A percentile compares a stretch with the other conserved stretches of the same genome.
These are phyloP conservation scores for Conus ventricosus DNA, from an alignment of 1,140 invertebrate species.

Conservation along the genomic window DNA sequence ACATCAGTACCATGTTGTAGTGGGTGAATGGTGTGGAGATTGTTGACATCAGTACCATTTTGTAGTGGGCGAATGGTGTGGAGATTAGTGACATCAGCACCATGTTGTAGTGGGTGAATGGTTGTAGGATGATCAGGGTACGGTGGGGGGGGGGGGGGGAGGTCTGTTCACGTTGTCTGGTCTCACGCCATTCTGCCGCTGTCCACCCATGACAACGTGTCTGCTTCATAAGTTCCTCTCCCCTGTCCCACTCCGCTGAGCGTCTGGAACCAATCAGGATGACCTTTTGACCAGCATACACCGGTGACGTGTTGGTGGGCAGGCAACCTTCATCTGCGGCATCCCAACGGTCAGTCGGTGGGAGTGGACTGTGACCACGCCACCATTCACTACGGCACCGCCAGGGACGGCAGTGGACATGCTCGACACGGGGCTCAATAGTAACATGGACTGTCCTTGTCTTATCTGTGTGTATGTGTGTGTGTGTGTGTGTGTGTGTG, in stretches of 20 bases:
- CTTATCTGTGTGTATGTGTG: not conserved
- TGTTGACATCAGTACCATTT: too few relatives aligned
- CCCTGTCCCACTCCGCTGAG: too few relatives aligned
- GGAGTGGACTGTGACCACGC: constrained; percentile 17
- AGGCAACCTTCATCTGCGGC: constrained; percentile 30
- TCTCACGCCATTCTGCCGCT: too few relatives aligned
- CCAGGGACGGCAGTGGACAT: constrained; percentile 34
- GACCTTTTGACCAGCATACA: not conserved
- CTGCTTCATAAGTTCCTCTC: too few relatives aligned
- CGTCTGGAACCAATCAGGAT: not conserved
- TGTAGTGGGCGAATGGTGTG: too few relatives aligned
- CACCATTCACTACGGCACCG: constrained; percentile 34
- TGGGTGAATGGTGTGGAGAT: too few relatives aligned
- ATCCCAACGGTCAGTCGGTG: constrained; percentile 17
- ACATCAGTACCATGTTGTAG: too few relatives aligned
- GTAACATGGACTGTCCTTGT: not conserved
- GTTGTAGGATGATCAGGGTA: not conserved
- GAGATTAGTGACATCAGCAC: too few relatives aligned
- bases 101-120: not conserved
- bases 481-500: not conserved
- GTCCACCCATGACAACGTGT: too few relatives aligned
- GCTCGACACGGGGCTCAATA: constrained; percentile 46
- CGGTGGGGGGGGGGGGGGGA: not conserved
- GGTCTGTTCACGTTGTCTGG: too few relatives aligned
- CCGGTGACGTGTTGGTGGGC: not conserved